These are phyloP conservation scores for Scytalopus superciliaris DNA, from an alignment of 2,113 vertebrate species.

Conservation along the genomic window DNA sequence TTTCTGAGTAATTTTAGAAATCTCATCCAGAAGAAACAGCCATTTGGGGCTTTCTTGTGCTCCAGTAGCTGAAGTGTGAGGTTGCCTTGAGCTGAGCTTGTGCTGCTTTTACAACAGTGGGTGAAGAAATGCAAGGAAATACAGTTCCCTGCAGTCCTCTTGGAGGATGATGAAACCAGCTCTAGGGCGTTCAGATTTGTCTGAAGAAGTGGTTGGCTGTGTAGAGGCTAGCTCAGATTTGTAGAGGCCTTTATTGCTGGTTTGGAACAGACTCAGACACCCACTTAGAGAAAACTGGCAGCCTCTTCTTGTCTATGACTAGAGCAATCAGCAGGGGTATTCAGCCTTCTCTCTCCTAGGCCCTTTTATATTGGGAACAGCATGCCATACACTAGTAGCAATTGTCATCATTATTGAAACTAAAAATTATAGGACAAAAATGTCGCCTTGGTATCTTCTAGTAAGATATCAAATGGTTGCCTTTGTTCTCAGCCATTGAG, in stretches of 20 bases:
- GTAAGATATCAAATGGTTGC: not conserved
- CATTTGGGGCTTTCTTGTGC: not conserved
- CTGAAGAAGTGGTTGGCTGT: not conserved
- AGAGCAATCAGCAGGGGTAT: not conserved
- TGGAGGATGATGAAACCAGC: not conserved
- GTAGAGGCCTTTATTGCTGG: not conserved
- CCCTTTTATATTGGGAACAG: not conserved
- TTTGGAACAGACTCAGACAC: not conserved
- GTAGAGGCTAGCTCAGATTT: not conserved
- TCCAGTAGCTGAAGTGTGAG: not conserved
- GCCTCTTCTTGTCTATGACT: not conserved
- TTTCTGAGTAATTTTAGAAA: not conserved
- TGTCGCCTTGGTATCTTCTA: not conserved
- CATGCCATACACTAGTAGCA: not conserved
- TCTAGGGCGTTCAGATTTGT: not conserved
- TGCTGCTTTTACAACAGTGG: not conserved
- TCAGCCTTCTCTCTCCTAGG: not conserved
- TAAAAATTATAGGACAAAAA: not conserved
- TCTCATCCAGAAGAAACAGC: not conserved
- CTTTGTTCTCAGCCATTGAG: not conserved
- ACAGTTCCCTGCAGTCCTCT: not conserved
- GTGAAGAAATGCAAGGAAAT: not conserved
- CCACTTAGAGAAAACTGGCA: not conserved
- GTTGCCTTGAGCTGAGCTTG: not conserved
- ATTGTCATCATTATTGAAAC: not conserved